Percentiles rank a stretch among this genome's conserved stretches.
Conservation (phyloP, 1,140 invertebrate species). For the Pseudomyrmex sp. region DNA sequence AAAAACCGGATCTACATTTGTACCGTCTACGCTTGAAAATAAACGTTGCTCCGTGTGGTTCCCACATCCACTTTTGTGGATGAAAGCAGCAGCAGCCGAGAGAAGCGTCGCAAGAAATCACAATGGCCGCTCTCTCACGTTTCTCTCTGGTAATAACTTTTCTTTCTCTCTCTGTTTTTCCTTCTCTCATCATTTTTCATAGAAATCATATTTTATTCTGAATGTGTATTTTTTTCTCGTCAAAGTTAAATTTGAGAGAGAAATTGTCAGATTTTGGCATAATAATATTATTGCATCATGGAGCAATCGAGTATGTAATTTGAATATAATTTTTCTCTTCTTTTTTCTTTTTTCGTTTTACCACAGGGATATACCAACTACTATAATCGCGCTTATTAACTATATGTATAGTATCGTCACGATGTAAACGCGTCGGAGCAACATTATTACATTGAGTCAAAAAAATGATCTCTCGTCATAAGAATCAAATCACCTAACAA, state of each 20-base stretch:
- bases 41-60: too few species aligned
- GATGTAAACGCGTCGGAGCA: too few species aligned
- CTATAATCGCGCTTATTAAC: conserved; percentile 46
- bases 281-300: conserved; percentile 70
- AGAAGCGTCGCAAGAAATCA: too few species aligned
- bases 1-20: too few species aligned
- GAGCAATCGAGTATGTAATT: conserved; percentile 67
- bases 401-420: background rate
- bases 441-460: too few species aligned
- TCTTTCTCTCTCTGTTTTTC: conserved; percentile 48
- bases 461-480: too few species aligned
- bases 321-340: conserved; percentile 8
- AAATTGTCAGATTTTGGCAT: conserved; percentile 64
- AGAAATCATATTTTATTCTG: conserved; percentile 44
- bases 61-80: too few species aligned
- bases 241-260: conserved; percentile 21
- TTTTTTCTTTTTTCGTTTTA: background rate
- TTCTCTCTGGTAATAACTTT: conserved; percentile 53
- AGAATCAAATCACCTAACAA: too few species aligned
- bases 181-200: conserved; percentile 37
- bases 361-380: background rate
- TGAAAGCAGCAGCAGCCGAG: too few species aligned
- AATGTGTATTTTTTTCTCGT: background rate
- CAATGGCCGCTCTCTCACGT: background rate
- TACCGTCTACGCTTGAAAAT: too few species aligned